Percentiles rank a stretch among this genome's conserved stretches.
Evolutionary conservation across 2,888 invertebrate genomes (phyloP).

Genomic region (Stenoptilia bipunctidactyla): DNA sequence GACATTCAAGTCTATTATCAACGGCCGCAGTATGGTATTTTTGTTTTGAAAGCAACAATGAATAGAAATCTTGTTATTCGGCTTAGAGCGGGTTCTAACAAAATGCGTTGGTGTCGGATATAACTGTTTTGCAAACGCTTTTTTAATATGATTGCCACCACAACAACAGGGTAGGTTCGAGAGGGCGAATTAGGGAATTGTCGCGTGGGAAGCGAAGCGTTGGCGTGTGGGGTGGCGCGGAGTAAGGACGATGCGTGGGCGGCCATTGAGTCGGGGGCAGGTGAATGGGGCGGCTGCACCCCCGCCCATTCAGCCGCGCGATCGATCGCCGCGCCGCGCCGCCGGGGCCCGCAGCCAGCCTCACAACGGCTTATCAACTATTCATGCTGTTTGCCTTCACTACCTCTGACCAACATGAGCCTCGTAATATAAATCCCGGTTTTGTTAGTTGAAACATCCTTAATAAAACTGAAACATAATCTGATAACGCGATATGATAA

Average conservation of each 20-base stretch:
- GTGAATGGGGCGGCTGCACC: conserved; percentile 54
- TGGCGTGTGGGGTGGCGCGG: conserved; percentile 26
- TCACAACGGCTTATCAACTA: neutral
- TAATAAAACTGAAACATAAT: no score
- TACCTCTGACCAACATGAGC: no score
- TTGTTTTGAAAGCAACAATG: no score
- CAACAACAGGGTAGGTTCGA: conserved; percentile 48
- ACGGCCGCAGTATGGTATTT: no score
- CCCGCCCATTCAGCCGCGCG: conserved; percentile 43
- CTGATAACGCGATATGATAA: no score
- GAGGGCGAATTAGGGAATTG: conserved; percentile 46
- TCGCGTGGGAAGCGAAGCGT: conserved; percentile 50
- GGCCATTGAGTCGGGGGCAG: conserved; percentile 67
- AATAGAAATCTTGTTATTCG: conserved; percentile 5
- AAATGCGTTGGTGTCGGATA: conserved; percentile 17
- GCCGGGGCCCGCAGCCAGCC: conserved; percentile 5
- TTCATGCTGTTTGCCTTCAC: no score
- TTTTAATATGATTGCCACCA: conserved; percentile 39
- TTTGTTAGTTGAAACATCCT: no score
- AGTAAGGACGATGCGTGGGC: conserved; percentile 48
- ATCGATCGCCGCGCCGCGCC: conserved; percentile 35
- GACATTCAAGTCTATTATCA: no score
- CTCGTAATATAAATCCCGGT: no score
- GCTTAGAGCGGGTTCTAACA: conserved; percentile 14
- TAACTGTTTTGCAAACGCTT: conserved; percentile 6